Evolutionary conservation across 2,888 invertebrate genomes (phyloP).

Genomic region (Stegana nigrithorax): DNA sequence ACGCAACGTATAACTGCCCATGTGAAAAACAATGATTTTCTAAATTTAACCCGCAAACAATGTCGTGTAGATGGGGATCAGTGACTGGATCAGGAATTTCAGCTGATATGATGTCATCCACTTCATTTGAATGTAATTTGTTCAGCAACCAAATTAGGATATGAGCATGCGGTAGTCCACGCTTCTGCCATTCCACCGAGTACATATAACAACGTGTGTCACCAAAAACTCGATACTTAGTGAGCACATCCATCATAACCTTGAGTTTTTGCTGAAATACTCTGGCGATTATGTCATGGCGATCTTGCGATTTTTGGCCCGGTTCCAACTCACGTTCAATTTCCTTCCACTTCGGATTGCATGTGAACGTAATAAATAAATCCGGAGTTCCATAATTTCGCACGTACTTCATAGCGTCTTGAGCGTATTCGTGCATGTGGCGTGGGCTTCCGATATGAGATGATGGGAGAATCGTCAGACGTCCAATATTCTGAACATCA

Average conservation of each 20-base stretch:
- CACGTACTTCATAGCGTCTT: conserved; percentile 34
- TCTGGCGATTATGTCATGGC: conserved; percentile 38
- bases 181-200: neutral
- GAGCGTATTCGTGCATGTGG: conserved; percentile 37
- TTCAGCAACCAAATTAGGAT: neutral
- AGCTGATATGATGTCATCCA: no score
- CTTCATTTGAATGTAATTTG: no score
- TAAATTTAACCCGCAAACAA: no score
- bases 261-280: conserved; percentile 34
- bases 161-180: neutral
- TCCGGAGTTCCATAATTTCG: neutral
- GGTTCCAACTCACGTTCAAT: conserved; percentile 26
- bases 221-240: conserved; percentile 26
- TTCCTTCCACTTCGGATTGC: conserved; percentile 31
- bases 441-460: conserved; percentile 34
- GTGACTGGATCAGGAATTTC: no score
- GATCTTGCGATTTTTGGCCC: conserved; percentile 47
- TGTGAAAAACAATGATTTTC: no score
- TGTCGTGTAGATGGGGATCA: no score
- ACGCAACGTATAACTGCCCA: no score
- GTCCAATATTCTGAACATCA: conserved; percentile 17
- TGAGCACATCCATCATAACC: conserved; percentile 21
- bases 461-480: conserved; percentile 31
- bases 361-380: neutral
- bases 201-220: conserved; percentile 30